phyloP scores from a whole-genome alignment of 2,888 invertebrate genomes.

The Cephus pygmeus region DNA sequence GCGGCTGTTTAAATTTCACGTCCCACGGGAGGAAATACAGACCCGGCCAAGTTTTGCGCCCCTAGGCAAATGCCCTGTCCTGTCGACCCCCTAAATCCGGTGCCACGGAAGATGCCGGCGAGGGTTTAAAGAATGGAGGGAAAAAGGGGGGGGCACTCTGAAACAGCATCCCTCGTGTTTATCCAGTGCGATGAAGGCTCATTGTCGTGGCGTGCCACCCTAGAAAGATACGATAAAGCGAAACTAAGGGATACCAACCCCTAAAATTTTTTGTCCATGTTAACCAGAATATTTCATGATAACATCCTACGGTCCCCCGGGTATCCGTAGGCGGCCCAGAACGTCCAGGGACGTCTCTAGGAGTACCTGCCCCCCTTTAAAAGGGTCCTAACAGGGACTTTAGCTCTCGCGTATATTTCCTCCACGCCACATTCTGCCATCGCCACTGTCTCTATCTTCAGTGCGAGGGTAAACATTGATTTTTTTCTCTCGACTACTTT shows the following conservation, averaged over 20 bases:
- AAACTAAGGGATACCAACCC: not conserved
- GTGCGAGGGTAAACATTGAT: conserved; percentile 14
- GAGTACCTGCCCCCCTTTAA: not conserved
- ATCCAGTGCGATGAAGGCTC: no score
- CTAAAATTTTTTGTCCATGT: not conserved
- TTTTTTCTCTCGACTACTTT: conserved; percentile 15
- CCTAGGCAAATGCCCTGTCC: not conserved
- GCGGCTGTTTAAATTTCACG: not conserved
- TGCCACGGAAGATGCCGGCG: not conserved
- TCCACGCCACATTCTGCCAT: not conserved
- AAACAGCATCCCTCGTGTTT: no score
- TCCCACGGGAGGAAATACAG: not conserved
- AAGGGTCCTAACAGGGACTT: not conserved
- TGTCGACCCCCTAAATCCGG: not conserved
- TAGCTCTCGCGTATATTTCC: not conserved
- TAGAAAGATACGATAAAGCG: not conserved
- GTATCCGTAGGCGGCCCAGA: not conserved
- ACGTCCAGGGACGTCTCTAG: not conserved
- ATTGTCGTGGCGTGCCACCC: no score
- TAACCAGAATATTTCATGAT: not conserved
- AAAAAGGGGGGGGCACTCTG: not conserved
- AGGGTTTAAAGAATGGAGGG: not conserved
- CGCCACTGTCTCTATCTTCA: not conserved
- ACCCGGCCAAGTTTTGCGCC: not conserved
- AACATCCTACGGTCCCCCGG: not conserved